Evolutionary conservation across 2,888 invertebrate species (phyloP).

Genomic region (Acanthosepion esculentum): DNA sequence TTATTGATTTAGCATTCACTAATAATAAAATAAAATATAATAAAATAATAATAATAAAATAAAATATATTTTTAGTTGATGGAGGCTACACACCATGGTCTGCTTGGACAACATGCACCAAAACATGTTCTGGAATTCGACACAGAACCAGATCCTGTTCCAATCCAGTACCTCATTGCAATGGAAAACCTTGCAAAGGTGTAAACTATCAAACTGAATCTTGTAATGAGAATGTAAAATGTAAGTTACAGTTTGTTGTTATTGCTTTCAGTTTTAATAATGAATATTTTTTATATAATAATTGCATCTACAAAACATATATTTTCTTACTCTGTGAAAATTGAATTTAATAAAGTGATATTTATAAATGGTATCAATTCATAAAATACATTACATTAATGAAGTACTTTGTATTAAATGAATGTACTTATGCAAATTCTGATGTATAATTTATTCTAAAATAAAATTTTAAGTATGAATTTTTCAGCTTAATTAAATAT

Average conservation of each 20-base stretch:
- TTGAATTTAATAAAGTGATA: too few relatives aligned
- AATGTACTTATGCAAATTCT: too few relatives aligned
- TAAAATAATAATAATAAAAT: background rate
- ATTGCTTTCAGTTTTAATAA: too few relatives aligned
- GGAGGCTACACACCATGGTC: background rate
- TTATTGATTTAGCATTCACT: background rate
- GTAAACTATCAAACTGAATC: background rate
- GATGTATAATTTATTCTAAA: too few relatives aligned
- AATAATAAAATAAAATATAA: background rate
- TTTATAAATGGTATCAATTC: too few relatives aligned
- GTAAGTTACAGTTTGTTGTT: background rate
- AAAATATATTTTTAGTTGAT: background rate
- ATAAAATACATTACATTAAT: too few relatives aligned
- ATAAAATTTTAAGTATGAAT: too few relatives aligned
- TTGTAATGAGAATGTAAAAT: background rate
- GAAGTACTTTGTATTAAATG: too few relatives aligned
- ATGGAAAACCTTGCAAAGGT: background rate
- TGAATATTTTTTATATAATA: too few relatives aligned
- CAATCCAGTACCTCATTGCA: background rate
- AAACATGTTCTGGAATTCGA: background rate
- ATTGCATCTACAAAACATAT: too few relatives aligned
- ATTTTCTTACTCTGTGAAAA: too few relatives aligned
- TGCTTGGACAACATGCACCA: background rate
- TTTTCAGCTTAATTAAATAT: too few relatives aligned
- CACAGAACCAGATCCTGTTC: background rate